Percentiles rank a stretch among this genome's conserved stretches.
Evolutionary conservation across 2,797 vertebrate genomes (phyloP).

Genomic region (Pogoniulus pusillus): DNA sequence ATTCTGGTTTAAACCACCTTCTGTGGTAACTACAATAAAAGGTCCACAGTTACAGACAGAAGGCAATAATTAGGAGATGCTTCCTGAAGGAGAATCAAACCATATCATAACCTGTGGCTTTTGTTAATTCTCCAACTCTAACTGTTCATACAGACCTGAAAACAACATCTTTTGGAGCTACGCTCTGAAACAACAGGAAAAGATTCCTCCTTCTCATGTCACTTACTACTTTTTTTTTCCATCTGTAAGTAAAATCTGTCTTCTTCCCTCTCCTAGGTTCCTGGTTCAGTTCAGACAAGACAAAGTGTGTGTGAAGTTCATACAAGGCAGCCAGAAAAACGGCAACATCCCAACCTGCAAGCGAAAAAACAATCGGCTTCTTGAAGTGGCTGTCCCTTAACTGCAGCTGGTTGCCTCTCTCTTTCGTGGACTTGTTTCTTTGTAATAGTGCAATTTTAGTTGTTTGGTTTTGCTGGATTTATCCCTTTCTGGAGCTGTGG

Average conservation of each 20-base stretch:
- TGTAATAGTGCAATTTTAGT: conserved; percentile 82
- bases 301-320: conserved; percentile 98
- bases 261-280: conserved; percentile 81
- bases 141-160: background rate
- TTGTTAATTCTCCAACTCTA: background rate
- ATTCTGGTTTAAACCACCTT: background rate
- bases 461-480: conserved; percentile 55
- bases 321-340: conserved; percentile 89
- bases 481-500: conserved; percentile 69
- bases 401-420: no score
- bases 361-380: conserved; percentile 96
- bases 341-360: conserved; percentile 91
- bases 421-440: conserved; percentile 71
- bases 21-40: background rate
- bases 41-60: background rate
- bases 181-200: background rate
- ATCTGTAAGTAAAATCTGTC: background rate
- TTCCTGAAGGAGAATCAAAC: background rate
- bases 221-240: background rate
- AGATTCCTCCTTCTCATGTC: background rate
- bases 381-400: conserved; percentile 93
- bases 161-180: background rate
- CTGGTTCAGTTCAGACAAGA: conserved; percentile 97
- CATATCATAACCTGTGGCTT: background rate
- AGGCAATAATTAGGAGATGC: background rate